These are phyloP conservation scores for Pseudomyrmex concolor DNA, from an alignment of 1,140 invertebrate species.

Conservation along the genomic window DNA sequence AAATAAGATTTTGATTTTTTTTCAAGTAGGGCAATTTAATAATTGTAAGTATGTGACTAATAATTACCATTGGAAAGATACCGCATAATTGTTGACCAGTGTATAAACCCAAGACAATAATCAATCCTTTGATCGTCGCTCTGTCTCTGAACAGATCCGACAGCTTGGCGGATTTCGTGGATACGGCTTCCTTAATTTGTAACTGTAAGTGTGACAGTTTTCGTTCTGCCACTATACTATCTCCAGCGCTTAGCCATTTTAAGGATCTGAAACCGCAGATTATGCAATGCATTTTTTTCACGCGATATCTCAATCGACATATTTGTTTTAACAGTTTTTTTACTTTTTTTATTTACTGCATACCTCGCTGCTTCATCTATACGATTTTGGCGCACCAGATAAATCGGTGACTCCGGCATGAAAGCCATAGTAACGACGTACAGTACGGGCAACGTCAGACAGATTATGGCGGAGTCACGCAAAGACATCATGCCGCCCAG, in stretches of 20 bases:
- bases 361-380: constrained; percentile 79
- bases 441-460: constrained; percentile 82
- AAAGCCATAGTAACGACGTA: constrained; percentile 83
- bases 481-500: constrained; percentile 86
- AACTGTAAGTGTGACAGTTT: constrained; percentile 75
- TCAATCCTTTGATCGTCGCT: constrained; percentile 80
- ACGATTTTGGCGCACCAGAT: constrained; percentile 79
- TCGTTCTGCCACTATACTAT: constrained; percentile 78
- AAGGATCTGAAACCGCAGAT: constrained; percentile 81
- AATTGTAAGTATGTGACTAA: neutral
- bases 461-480: constrained; percentile 81
- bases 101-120: constrained; percentile 83
- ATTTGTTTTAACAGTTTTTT: constrained; percentile 26
- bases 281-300: neutral
- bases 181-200: constrained; percentile 70
- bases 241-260: constrained; percentile 84
- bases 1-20: neutral
- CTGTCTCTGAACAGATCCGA: constrained; percentile 77
- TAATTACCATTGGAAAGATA: constrained; percentile 81
- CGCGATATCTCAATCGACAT: neutral
- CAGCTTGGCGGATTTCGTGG: constrained; percentile 61
- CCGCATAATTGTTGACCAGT: constrained; percentile 81
- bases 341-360: constrained; percentile 4
- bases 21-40: no score
- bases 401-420: constrained; percentile 87